Percentiles rank a stretch among this genome's conserved stretches.
phyloP scores from a whole-genome alignment of 35 echinoderm and acorn worm species.

The Amphiura filiformis region DNA sequence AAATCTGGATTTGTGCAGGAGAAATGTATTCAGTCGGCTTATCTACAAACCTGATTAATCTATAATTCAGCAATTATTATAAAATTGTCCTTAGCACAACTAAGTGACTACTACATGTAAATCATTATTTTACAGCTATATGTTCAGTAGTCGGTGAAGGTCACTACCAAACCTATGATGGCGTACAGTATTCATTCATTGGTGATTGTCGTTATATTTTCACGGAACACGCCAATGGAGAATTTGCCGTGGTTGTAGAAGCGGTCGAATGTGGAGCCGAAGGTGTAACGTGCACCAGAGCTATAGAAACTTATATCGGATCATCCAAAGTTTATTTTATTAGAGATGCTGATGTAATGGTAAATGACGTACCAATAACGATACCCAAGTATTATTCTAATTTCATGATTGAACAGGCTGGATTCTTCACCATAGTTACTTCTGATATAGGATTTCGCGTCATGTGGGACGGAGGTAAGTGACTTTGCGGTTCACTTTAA shows the following conservation, averaged over 20 bases:
- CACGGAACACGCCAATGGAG: constrained; percentile 24
- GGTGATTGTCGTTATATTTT: constrained; percentile 81
- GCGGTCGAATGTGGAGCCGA: constrained; percentile 73
- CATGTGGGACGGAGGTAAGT: constrained; percentile 89
- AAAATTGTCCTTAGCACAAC: too few species aligned
- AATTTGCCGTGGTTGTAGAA: constrained; percentile 67
- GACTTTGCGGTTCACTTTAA: too few species aligned
- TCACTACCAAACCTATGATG: constrained; percentile 85
- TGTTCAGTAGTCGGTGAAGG: constrained; percentile 86
- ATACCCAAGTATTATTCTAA: constrained; percentile 73
- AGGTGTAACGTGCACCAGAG: constrained; percentile 84
- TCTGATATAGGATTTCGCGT: constrained; percentile 64
- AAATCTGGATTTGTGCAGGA: too few species aligned
- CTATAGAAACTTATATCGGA: constrained; percentile 72
- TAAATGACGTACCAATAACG: constrained; percentile 66
- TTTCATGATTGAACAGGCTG: constrained; percentile 60
- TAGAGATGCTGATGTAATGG: constrained; percentile 55
- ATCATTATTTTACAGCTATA: constrained; percentile 40
- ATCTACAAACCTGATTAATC: too few species aligned
- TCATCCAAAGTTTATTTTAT: constrained; percentile 54
- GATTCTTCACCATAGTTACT: constrained; percentile 71
- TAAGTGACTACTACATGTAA: too few species aligned
- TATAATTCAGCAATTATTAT: too few species aligned
- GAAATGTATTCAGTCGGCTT: too few species aligned
- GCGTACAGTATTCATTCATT: constrained; percentile 61